These are phyloP conservation scores for Cetonia aurata DNA, from an alignment of 2,888 invertebrate species.

Conservation along the genomic window DNA sequence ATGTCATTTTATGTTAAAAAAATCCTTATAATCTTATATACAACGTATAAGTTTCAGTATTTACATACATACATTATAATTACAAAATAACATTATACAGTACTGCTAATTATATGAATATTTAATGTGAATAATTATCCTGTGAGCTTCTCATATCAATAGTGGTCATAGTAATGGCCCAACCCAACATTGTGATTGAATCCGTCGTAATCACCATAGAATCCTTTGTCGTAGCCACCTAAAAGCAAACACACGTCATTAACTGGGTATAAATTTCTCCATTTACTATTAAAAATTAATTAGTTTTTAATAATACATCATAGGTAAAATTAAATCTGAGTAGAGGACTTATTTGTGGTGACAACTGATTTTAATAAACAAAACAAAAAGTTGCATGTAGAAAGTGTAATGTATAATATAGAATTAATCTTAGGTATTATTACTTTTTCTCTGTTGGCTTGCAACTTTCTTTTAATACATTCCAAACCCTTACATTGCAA, in stretches of 20 bases:
- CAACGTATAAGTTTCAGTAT: neutral
- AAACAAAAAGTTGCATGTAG: too few relatives aligned
- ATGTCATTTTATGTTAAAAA: too few relatives aligned
- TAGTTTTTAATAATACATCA: too few relatives aligned
- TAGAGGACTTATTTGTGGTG: too few relatives aligned
- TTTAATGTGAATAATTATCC: neutral
- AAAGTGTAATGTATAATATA: too few relatives aligned
- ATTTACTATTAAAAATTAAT: too few relatives aligned
- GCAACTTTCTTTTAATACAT: too few relatives aligned
- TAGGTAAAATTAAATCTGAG: too few relatives aligned
- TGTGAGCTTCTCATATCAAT: neutral
- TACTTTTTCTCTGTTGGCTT: too few relatives aligned
- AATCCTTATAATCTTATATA: neutral
- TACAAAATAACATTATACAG: neutral
- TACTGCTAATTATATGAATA: neutral
- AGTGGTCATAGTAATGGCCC: constrained; percentile 37
- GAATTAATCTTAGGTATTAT: too few relatives aligned
- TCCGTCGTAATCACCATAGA: constrained; percentile 46
- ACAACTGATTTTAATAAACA: too few relatives aligned
- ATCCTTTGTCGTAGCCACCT: constrained; percentile 46
- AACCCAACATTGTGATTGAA: constrained; percentile 38
- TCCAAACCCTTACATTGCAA: too few relatives aligned
- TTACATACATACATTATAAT: constrained; percentile 4
- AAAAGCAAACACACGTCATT: constrained; percentile 22
- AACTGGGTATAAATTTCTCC: neutral